Base-by-base conservation (phyloP, 2,888 invertebrate species). In the Drosophila meridionalis region DNA sequence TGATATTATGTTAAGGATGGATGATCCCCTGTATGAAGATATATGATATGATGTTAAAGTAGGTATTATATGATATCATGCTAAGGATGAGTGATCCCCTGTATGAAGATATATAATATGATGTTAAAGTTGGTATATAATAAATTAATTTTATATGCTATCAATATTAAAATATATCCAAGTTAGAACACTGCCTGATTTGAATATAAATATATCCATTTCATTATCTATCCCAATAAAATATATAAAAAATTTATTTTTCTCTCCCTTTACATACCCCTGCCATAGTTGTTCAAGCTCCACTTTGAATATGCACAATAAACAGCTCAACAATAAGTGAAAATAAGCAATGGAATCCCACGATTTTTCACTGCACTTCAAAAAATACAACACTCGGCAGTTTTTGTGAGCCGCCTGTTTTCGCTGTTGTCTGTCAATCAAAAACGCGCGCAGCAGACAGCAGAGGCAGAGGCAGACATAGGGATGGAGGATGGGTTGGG, bases 381-480 rank as follows among this genome's bases (percentile, higher is more conserved):
- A 70, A 80, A 80, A 73, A 81, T 73, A 78, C 78, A 88, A 78
- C 69, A 81, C 78, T 83, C 71, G 79, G 74, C 83, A 73, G 67
- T 65, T 76, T 73, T 73, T 77, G 70, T 47, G 60, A 55, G 71
- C 59, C 77, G 73, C 69, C 67, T 64, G 61, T 83, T 78, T 81
- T 81, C 64, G 76, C 72, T 88, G 87, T 77, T 81, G 78, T 63
- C 85, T 83, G 85, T 86, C 85, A 89, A 84, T 86, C 87, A 87
- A 74, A 76, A 61, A 52, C 58, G 83, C 86, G 86, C 86, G 65
- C 86, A 87, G 59, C 65, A 87, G 82, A 70, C 76, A 60, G 12
- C 45, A 59, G 28, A 52, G 26, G 40, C 42, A 45, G 40, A 6
- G 3, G 30, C 32, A 1, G 14, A 6, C 28, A 1, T 20, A 40